Percentiles rank a stretch among this genome's conserved stretches.
These are phyloP conservation scores for Meda fulgida DNA, from an alignment of 2,797 vertebrate genomes.

Conservation along the genomic window DNA sequence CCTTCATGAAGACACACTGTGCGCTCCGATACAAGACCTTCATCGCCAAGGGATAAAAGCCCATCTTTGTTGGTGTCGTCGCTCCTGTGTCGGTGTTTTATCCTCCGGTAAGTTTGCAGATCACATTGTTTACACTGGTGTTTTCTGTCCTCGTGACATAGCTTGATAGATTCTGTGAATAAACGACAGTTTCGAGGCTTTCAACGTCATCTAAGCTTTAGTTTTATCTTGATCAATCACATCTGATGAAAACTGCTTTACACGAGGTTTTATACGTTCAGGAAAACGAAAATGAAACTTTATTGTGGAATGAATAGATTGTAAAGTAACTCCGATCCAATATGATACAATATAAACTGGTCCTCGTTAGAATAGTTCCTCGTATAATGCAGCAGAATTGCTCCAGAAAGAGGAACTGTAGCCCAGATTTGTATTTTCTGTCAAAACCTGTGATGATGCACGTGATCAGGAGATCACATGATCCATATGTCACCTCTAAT, in stretches of 20 bases:
- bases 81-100: neutral
- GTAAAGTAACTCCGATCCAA: neutral
- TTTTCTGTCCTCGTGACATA: neutral
- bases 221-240: neutral
- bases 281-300: conserved; percentile 5
- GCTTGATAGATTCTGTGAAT: neutral
- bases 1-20: neutral
- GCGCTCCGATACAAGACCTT: neutral
- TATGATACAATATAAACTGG: neutral
- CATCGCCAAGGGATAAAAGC: neutral
- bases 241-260: neutral
- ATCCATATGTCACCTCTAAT: neutral
- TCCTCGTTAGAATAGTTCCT: neutral
- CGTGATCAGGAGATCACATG: conserved; percentile 28
- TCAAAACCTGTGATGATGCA: conserved; percentile 10
- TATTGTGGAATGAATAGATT: neutral
- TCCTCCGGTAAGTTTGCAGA: conserved; percentile 8
- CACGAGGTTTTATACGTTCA: neutral
- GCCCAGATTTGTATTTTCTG: neutral
- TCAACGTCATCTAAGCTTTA: neutral
- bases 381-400: neutral
- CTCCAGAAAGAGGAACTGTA: neutral
- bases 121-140: neutral
- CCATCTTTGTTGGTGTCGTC: neutral
- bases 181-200: neutral